Conservation (phyloP, 2,113 vertebrate genomes). For the Pseudonaja textilis region DNA sequence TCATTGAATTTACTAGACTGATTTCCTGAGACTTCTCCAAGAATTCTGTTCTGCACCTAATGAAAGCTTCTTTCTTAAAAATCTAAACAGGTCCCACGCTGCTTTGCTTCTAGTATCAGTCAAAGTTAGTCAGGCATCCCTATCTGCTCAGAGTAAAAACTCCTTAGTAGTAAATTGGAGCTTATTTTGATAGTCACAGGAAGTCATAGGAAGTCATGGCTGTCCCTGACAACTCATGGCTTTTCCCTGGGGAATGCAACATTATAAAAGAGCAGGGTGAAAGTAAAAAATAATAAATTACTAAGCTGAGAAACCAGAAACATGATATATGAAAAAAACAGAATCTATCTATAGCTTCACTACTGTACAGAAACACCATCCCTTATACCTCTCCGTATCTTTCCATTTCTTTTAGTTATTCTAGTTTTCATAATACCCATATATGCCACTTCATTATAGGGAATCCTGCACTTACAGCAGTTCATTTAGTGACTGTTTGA, state of each 20-base stretch:
- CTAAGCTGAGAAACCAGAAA: background rate
- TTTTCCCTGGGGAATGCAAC: background rate
- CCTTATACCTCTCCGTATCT: background rate
- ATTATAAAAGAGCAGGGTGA: background rate
- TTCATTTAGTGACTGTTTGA: no score
- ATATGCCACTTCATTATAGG: background rate
- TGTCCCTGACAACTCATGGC: background rate
- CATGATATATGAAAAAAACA: background rate
- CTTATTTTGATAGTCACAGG: background rate
- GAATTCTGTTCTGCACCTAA: no score
- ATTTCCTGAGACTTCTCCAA: no score
- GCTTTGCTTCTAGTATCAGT: background rate
- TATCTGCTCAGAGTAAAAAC: background rate
- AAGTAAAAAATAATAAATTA: background rate
- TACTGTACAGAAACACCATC: background rate
- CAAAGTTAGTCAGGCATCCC: background rate
- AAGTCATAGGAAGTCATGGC: background rate
- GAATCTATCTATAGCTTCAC: background rate
- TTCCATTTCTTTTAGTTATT: background rate
- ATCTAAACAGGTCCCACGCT: background rate
- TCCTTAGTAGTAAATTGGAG: background rate
- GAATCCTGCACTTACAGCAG: no score
- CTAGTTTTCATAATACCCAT: background rate
- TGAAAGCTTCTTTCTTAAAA: background rate
- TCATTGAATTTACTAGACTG: no score